Evolutionary conservation across 2,888 invertebrate species (phyloP), one percentile per base, ranked within the genome.

Genomic region (Rotaria sp.): DNA sequence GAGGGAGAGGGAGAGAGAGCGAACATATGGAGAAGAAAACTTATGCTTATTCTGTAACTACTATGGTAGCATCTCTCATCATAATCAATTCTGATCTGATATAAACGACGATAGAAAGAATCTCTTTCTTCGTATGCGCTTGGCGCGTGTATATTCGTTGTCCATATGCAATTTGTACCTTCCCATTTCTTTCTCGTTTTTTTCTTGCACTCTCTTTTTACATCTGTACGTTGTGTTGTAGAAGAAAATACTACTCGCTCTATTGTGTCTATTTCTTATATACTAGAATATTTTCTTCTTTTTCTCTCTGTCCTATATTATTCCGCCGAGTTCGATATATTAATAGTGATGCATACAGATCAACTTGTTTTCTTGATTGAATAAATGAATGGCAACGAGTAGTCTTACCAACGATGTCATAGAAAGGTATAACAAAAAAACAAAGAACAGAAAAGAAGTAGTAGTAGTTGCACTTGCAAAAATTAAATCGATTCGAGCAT

Each of bases 91-190:
- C 67, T 67, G 67, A 67, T 67, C 67, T 67, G 67, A 67, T 67
- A 67, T 67, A 67, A 35, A 15, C 67, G 30, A 35, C 67, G 18
- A 67, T 38, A 67, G 35, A 21, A 67, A 15, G 21, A 67, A 67
- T 35, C 18, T 67, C 35, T 35, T 67, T 67, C 30, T 67, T 15
- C 21, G 35, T 67, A 67, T 35, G 35, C 30, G 67, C 21, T 35
- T 2, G 67, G 35, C 67, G 67, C 67, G 35, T 67, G 67, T 67
- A 67, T 30, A 67, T 67, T 67, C 67, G 67, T 67, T 67, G 67
- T 67, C 67, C 67, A 67, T 67, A 67, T 38, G 67, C 67, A 67
- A 67, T 67, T 67, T 67, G 67, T 67, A 67, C 67, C 67, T 67
- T 35, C 21, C 35, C 67, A 35, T 30, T 21, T 35, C 30, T 35